Conservation (phyloP, 2,888 invertebrate genomes). For the Erebia ligea region DNA sequence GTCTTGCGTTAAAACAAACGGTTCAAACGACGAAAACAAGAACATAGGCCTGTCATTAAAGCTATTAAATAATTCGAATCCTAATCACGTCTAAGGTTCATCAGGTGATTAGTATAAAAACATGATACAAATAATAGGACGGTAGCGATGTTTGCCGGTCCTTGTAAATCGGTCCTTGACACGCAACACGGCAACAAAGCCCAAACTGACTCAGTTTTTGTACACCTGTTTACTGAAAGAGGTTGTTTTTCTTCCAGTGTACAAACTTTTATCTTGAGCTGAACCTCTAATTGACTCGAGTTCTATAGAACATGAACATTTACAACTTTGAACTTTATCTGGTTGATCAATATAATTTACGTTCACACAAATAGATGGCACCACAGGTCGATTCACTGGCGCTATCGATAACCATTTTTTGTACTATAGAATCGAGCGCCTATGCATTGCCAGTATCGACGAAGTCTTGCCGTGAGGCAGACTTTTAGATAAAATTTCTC, state of each 20-base stretch:
- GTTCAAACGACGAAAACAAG: conserved; percentile 1
- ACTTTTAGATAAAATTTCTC: not conserved
- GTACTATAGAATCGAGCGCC: not conserved
- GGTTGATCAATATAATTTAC: not conserved
- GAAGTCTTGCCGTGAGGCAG: not conserved
- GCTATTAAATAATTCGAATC: conserved; percentile 30
- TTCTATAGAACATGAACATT: not conserved
- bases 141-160: conserved; percentile 66
- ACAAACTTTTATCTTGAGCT: not conserved
- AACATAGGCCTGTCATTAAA: not conserved
- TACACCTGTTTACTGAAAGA: not conserved
- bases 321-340: not conserved
- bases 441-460: not conserved
- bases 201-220: conserved; percentile 10
- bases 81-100: conserved; percentile 31
- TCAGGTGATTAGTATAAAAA: conserved; percentile 50
- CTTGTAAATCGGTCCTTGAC: conserved; percentile 72
- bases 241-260: not conserved
- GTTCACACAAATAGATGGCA: not conserved
- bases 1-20: conserved; percentile 8
- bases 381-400: not conserved
- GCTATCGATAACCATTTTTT: not conserved
- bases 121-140: conserved; percentile 67
- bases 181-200: conserved; percentile 58
- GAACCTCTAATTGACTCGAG: too few species aligned